These are phyloP conservation scores for Onychomys torridus DNA, from an alignment of 2,797 vertebrate species.

Conservation along the genomic window DNA sequence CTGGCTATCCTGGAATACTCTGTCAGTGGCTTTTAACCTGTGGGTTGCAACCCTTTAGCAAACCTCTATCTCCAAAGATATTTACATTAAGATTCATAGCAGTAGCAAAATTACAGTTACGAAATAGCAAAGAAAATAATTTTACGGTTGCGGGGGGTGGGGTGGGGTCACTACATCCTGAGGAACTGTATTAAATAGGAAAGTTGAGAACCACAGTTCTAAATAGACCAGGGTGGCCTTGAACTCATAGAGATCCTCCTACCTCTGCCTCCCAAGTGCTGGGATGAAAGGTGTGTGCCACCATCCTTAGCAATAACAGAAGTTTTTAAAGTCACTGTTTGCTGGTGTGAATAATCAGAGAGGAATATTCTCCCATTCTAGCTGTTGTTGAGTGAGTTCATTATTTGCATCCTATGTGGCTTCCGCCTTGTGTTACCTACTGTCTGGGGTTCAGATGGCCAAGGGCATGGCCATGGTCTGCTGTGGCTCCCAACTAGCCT, in stretches of 20 bases:
- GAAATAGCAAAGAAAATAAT: background rate
- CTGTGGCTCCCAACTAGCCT: rapidly evolving
- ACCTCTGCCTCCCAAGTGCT: background rate
- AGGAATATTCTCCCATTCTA: background rate
- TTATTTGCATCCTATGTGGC: background rate
- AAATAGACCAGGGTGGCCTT: background rate
- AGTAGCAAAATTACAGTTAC: background rate
- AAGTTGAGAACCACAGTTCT: background rate
- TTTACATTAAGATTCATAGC: background rate
- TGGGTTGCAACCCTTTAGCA: background rate
- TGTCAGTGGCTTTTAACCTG: background rate
- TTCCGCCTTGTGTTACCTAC: background rate
- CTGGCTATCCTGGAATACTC: background rate
- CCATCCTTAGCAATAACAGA: background rate
- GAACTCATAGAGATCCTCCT: background rate
- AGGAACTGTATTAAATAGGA: background rate
- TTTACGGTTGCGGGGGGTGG: no score
- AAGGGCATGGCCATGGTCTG: background rate
- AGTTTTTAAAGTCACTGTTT: background rate
- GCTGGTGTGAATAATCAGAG: background rate
- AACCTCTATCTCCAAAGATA: background rate
- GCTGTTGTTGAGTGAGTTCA: background rate
- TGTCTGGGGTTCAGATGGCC: rapidly evolving
- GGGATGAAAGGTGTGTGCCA: background rate
- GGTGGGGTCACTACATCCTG: background rate